Base-by-base conservation (phyloP, 2,888 invertebrate genomes). In the Cephus rjabovi region DNA sequence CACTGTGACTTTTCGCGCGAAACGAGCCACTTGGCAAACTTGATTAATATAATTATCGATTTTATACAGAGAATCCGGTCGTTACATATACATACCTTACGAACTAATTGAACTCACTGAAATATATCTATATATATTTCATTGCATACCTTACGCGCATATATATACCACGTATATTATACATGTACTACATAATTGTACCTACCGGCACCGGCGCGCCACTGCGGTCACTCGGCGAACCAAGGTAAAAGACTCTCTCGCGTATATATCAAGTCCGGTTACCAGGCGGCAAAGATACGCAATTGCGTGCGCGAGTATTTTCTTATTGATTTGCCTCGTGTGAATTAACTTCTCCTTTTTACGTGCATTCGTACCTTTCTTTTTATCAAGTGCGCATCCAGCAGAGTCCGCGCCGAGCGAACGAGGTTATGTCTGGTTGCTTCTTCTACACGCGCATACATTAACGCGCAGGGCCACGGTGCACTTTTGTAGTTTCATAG, bases 31-130 rank as follows among this genome's bases (percentile, higher is more conserved):
- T 56, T 23, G 9, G 56, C 23, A 23, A 23, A 15, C 23, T 71
- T 74, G 80, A 81, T 81, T 81, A 79, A 78, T 23, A 78, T 76
- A 77, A 81, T 79, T 81, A 80, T 73, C 69, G 40, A 79, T 81
- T 81, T 77, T 34, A 15, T 37, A 35, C 11, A 11, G 12, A 11
- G 71, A 34, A 69, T 15, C 9, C 23, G 71, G 71, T 40, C 56
- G 15, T 71, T 77, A 37, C 11, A 40, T 1, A 56, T 35, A 35
- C 23, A 74, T 40, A 11, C 1, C 75, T 40, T 35, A 31, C 56
- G 75, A 75, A 71, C n/a, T 23, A 75, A 37, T 37, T 15, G 71
- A 68, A 56, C 56, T 0, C 9, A 56, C 9, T 56, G 6, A 23
- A 23, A 56, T 15, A 56, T 56, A 56, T 23, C 23, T 56, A 12